phyloP scores from a whole-genome alignment of 2,113 vertebrate species.

The Variabilichromis moorii region DNA sequence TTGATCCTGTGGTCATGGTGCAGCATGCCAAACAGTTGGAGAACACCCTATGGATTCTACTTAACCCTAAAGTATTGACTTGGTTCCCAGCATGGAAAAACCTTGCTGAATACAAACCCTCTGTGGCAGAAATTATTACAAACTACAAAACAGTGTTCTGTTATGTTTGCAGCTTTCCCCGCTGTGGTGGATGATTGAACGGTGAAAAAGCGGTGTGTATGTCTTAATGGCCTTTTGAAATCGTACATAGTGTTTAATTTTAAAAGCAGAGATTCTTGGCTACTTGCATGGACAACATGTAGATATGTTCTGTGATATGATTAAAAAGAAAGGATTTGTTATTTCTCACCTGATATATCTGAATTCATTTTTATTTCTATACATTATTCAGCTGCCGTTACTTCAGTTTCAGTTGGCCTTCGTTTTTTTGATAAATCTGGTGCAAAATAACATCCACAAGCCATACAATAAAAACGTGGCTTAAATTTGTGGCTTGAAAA shows the following conservation, averaged over 20 bases:
- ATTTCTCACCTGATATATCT: not conserved
- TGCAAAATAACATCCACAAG: not conserved
- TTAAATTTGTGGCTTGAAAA: not conserved
- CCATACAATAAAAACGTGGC: not conserved
- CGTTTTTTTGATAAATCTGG: not conserved
- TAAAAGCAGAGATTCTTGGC: not conserved
- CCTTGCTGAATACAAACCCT: not conserved
- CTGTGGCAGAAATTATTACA: not conserved
- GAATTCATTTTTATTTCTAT: not conserved
- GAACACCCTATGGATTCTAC: slow-evolving; percentile 29
- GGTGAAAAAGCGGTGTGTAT: not conserved
- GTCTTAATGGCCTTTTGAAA: not conserved
- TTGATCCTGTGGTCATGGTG: slow-evolving; percentile 22
- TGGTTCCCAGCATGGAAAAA: not conserved
- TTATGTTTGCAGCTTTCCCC: slow-evolving; percentile 8
- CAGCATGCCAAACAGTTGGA: slow-evolving; percentile 16
- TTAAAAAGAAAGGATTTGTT: not conserved
- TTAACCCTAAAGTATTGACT: slow-evolving; percentile 8
- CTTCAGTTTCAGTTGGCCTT: not conserved
- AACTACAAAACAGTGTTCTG: not conserved
- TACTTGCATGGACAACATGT: not conserved
- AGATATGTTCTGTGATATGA: not conserved
- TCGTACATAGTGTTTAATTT: not conserved
- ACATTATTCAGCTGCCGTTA: not conserved
- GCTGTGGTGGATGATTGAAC: not conserved